Base-by-base conservation (phyloP, 37 sponge, comb jelly and placozoan species). In the Ephydatia muelleri region DNA sequence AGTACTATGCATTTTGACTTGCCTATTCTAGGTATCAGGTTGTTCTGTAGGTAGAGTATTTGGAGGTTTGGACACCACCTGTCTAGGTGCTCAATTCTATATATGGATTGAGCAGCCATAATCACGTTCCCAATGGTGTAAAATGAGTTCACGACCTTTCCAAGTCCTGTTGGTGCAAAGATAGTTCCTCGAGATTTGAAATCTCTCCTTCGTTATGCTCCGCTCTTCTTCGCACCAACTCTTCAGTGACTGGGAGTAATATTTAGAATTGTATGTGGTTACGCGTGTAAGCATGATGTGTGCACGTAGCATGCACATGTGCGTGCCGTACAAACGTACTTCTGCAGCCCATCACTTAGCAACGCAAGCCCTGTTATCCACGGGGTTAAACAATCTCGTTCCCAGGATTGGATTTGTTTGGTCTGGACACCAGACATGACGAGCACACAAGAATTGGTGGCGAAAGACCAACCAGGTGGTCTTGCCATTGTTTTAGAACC, bases 11-110 rank as follows among this genome's bases (percentile, higher is more conserved):
- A 21, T 4, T 14, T 70, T 19, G 6, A 22, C 84, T 31, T 64
- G 84, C 94, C 94, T 30, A 93, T 96, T 35, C 83, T 84, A 37
- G 91, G 85, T 72, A 99, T 99, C 30, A 99, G 91, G 77, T 99
- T 99, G 93, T 94, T 95, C 72, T 99, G 99, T 16, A 99, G 93
- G 76, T 99, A 99, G 36, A 99, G 88, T 36, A 99, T 99, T 82
- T 93, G 94, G 30, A 99, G 89, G 33, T 95, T 83, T 12, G 90
- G 79, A 78, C 99, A 99, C 99, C 96, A 97, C 68, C 94, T 95
- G 81, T 99, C 99, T 68, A 99, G 40, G 72, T 97, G 92, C 65
- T 99, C 99, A 80, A 99, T 99, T 80, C 98, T 96, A 57, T 26
- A n/a, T 31, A 47, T 32, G 34, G 31, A 33, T 31, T 70, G n/a